phyloP scores from a whole-genome alignment of 2,113 vertebrate species.

The Acrocephalus arundinaceus region DNA sequence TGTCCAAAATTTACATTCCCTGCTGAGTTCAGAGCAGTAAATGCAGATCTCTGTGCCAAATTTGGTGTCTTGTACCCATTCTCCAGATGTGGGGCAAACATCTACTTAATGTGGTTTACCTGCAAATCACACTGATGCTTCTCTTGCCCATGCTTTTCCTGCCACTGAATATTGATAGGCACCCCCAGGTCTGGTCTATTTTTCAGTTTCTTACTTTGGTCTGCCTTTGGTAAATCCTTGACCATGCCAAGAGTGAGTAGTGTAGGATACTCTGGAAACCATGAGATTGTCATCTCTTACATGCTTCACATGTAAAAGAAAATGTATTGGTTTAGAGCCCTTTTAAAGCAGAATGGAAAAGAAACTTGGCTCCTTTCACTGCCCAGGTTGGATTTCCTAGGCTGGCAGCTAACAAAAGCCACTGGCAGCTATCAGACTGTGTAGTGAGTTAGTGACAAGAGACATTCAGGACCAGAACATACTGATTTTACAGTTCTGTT shows the following conservation, averaged over 20 bases:
- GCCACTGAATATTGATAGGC: neutral
- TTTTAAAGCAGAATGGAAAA: neutral
- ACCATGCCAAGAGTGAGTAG: neutral
- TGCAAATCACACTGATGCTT: neutral
- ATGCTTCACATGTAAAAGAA: rapidly evolving
- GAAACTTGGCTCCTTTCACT: neutral
- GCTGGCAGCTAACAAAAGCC: neutral
- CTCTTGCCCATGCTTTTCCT: neutral
- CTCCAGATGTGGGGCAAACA: neutral
- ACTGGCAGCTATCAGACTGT: neutral
- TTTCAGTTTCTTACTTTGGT: neutral
- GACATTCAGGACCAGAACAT: neutral
- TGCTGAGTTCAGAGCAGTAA: neutral
- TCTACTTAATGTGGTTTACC: neutral
- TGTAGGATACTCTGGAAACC: neutral
- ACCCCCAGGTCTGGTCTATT: neutral
- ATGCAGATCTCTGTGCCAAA: neutral
- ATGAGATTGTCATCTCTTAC: neutral
- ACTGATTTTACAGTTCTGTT: neutral
- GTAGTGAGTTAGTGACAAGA: neutral
- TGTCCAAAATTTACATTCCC: neutral
- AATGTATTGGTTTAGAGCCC: neutral
- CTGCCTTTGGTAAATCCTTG: neutral
- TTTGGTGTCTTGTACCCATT: neutral
- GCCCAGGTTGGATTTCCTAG: neutral